These are phyloP conservation scores for Euphydryas editha DNA, from an alignment of 2,888 invertebrate species.

Conservation along the genomic window DNA sequence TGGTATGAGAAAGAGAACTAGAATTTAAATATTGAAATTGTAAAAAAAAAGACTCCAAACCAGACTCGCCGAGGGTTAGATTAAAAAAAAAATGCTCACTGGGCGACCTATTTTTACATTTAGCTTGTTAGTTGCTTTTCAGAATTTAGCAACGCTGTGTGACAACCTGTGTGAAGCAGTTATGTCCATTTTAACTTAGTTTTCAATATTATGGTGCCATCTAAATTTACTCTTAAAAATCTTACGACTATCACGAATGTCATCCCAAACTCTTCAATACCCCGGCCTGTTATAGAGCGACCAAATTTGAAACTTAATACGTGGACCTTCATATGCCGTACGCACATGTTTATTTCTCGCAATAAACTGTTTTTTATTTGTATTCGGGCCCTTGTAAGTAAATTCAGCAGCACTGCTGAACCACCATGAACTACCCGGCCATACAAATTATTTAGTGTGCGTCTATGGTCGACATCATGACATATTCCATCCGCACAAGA, in stretches of 20 bases:
- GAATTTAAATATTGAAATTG: too few species aligned
- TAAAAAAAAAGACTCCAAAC: too few species aligned
- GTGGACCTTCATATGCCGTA: not conserved
- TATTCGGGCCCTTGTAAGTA: too few species aligned
- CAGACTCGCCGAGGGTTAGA: too few species aligned
- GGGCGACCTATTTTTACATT: too few species aligned
- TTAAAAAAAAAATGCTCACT: too few species aligned
- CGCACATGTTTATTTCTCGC: not conserved
- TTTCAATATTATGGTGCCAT: constrained; percentile 31
- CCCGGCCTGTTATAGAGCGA: not conserved
- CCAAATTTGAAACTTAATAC: not conserved
- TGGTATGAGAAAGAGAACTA: too few species aligned
- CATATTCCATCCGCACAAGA: not conserved
- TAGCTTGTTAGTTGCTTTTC: too few species aligned
- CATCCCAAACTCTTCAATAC: constrained; percentile 18
- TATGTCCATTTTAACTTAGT: constrained; percentile 32
- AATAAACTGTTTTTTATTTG: not conserved
- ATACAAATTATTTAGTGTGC: not conserved
- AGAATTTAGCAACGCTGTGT: too few species aligned
- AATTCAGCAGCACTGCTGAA: too few species aligned
- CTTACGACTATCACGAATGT: constrained; percentile 26
- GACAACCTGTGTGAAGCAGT: too few species aligned
- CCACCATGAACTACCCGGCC: not conserved
- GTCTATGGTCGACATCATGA: not conserved
- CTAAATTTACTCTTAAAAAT: constrained; percentile 32